Conservation (phyloP, 2,888 invertebrate genomes). For the Merodon equestris region DNA sequence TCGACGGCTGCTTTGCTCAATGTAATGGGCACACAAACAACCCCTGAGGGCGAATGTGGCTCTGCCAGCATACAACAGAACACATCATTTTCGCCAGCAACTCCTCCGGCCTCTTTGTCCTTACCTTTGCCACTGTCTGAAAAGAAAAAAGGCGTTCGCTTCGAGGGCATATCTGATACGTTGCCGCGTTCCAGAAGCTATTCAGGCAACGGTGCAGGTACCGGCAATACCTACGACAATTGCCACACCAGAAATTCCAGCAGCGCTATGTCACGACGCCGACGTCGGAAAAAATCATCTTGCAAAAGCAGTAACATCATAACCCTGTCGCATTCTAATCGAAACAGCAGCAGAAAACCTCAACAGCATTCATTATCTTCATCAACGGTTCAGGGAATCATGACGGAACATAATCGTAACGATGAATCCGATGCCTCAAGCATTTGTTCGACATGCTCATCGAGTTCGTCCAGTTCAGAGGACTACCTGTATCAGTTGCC, state of each 20-base stretch:
- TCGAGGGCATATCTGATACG: constrained; percentile 78
- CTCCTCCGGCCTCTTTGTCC: constrained; percentile 62
- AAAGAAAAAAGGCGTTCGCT: constrained; percentile 78
- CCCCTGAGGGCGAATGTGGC: constrained; percentile 75
- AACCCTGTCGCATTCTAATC: constrained; percentile 72
- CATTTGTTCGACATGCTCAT: constrained; percentile 94
- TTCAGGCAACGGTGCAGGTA: constrained; percentile 79
- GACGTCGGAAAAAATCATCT: constrained; percentile 75
- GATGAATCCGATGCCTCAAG: constrained; percentile 85
- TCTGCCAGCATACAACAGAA: constrained; percentile 74
- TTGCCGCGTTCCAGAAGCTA: constrained; percentile 81
- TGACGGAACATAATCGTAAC: constrained; percentile 68
- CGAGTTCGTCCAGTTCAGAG: constrained; percentile 90
- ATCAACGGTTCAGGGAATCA: constrained; percentile 76
- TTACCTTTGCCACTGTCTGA: constrained; percentile 66
- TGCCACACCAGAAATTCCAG: constrained; percentile 71
- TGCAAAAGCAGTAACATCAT: constrained; percentile 75
- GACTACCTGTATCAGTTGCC: constrained; percentile 93
- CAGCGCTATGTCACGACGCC: constrained; percentile 72
- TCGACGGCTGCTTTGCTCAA: constrained; percentile 78
- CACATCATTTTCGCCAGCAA: constrained; percentile 72
- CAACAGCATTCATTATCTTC: constrained; percentile 75
- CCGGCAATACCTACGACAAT: constrained; percentile 70
- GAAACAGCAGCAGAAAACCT: constrained; percentile 75
- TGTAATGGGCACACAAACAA: constrained; percentile 74